Conservation (phyloP, 2,797 vertebrate species). For the Periparus ater region DNA sequence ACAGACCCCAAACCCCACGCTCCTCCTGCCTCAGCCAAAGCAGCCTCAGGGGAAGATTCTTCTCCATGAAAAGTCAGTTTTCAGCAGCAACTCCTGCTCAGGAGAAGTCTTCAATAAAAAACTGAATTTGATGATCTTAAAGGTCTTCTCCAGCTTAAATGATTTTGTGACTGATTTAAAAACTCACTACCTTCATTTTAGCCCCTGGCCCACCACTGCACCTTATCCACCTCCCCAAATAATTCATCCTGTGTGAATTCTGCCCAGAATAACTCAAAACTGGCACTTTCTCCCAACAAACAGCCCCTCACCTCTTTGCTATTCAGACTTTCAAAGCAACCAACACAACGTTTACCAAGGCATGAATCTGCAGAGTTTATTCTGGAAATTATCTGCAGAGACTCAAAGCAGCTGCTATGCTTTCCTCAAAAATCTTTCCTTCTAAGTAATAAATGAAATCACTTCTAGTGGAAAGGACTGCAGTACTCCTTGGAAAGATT, state of each 20-base stretch:
- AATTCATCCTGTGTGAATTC: background rate
- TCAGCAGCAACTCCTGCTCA: background rate
- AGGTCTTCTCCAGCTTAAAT: background rate
- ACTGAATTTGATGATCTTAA: accelerated
- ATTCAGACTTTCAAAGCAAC: background rate
- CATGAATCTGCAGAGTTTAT: background rate
- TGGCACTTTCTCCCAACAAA: background rate
- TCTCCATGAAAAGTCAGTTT: background rate
- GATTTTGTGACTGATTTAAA: no score
- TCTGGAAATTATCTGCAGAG: background rate
- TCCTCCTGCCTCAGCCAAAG: background rate
- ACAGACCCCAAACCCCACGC: background rate
- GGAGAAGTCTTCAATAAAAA: background rate
- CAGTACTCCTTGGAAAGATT: background rate
- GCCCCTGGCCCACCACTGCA: background rate
- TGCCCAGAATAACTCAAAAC: background rate
- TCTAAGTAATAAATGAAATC: background rate
- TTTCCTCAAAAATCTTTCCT: background rate
- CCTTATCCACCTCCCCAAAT: accelerated
- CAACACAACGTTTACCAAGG: background rate
- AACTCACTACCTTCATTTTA: background rate
- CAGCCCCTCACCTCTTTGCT: background rate
- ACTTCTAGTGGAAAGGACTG: background rate
- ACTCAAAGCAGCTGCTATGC: background rate
- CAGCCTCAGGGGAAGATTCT: background rate